Percentiles rank a stretch among this genome's conserved stretches.
Conservation (phyloP, 2,113 vertebrate species). For the Amblyopsis rosae region DNA sequence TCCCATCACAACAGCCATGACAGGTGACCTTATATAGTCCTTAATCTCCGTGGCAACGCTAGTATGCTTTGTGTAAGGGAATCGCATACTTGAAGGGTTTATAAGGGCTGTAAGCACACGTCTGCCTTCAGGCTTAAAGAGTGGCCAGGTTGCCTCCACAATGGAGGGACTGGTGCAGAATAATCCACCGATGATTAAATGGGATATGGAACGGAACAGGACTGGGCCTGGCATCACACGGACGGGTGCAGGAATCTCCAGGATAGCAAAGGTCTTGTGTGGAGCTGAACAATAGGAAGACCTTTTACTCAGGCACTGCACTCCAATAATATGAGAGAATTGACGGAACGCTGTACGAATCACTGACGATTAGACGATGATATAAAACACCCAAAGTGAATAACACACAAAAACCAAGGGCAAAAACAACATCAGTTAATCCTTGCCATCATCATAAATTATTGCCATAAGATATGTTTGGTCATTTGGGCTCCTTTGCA, state of each 20-base stretch:
- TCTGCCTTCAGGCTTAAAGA: conserved; percentile 23
- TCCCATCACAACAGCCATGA: not conserved
- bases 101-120: conserved; percentile 60
- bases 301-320: not conserved
- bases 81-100: conserved; percentile 40
- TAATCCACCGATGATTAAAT: conserved; percentile 62
- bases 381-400: conserved; percentile 3
- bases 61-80: conserved; percentile 32
- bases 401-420: not conserved
- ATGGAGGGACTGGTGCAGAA: conserved; percentile 53
- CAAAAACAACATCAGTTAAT: conserved; percentile 20
- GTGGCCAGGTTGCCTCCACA: conserved; percentile 41
- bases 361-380: conserved; percentile 5
- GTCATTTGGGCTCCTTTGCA: not conserved
- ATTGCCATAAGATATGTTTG: not conserved
- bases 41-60: conserved; percentile 17
- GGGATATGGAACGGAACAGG: conserved; percentile 31
- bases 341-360: conserved; percentile 3
- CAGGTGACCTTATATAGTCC: conserved; percentile 16
- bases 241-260: conserved; percentile 21
- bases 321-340: not conserved
- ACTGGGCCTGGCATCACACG: conserved; percentile 1
- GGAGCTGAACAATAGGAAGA: conserved; percentile 1
- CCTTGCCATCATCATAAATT: conserved; percentile 23
- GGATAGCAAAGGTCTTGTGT: conserved; percentile 26